Base-by-base conservation (phyloP, 2,888 invertebrate genomes). In the Arenicola marina region DNA sequence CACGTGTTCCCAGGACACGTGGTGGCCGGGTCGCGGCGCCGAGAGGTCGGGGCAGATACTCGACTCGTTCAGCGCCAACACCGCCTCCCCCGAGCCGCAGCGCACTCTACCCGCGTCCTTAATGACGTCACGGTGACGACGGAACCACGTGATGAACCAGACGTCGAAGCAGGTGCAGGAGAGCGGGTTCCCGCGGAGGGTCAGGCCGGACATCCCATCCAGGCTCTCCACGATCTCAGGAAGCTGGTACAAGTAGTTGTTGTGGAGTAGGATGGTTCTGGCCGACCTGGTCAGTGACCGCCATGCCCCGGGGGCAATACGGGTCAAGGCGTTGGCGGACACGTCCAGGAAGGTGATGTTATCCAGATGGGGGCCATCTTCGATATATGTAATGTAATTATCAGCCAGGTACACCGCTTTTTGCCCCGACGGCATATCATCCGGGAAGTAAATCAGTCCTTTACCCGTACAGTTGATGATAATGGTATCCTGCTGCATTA, bases 381-480 rank as follows among this genome's bases (percentile, higher is more conserved):
- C 48, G 7, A 48, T 11, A n/a, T 57, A 44, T 0, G 33, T 57
- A 15, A 60, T 54, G n/a, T 54, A 29, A 51, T 65, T 65, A 18
- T 58, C 15, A 1, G 58, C 31, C 4, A 65, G 51, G 24, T 55
- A 29, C 26, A 65, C 29, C 31, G 51, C 51, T 51, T 56, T 62
- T 34, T 34, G 29, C 32, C 59, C 57, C 7, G 48, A 18, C 1
- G 62, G 56, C 28, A 62, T 51, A 32, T 51, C 32, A 26, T 32
- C 15, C 3, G 65, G 65, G 44, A 65, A 45, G 24, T 59, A 48
- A 4, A 56, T 43, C 45, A 65, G 56, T 4, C 51, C 44, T 2
- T 54, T 44, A 11, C 53, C 31, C 18, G 51, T 29, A 32, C 66
- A 66, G 57, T 63, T 53, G 21, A 62, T 56, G n/a, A 48, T 7